Conservation (phyloP, 2,113 vertebrate genomes). For the Pelobates fuscus region DNA sequence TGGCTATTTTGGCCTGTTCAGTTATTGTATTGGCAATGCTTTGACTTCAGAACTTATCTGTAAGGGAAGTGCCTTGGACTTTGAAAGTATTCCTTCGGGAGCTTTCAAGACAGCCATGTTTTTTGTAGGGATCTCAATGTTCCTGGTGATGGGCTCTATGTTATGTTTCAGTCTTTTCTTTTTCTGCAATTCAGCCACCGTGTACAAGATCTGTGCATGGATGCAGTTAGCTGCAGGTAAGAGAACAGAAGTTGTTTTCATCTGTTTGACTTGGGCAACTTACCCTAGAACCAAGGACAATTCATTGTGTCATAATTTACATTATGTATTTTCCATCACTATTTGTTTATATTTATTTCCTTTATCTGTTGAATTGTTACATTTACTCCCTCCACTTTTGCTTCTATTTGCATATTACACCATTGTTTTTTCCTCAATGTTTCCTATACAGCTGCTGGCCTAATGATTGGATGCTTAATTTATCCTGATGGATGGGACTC, state of each 20-base stretch:
- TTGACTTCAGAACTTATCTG: conserved; percentile 93
- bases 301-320: neutral
- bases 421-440: neutral
- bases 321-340: neutral
- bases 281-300: neutral
- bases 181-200: conserved; percentile 92
- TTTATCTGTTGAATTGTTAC: neutral
- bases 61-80: conserved; percentile 93
- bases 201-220: conserved; percentile 97
- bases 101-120: conserved; percentile 98
- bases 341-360: neutral
- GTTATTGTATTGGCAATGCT: conserved; percentile 95
- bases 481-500: conserved; percentile 98
- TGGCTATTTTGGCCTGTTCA: conserved; percentile 95
- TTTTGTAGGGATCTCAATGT: conserved; percentile 91
- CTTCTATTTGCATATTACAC: neutral
- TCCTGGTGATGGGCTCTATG: conserved; percentile 91
- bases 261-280: neutral
- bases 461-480: conserved; percentile 94
- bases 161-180: conserved; percentile 95
- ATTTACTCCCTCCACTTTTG: neutral
- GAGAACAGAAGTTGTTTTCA: conserved; percentile 36
- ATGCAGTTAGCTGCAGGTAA: conserved; percentile 96
- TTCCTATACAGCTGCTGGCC: conserved; percentile 76
- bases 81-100: conserved; percentile 91